Conservation (phyloP, 2,888 invertebrate genomes). For the Scrobipalpa costella region DNA sequence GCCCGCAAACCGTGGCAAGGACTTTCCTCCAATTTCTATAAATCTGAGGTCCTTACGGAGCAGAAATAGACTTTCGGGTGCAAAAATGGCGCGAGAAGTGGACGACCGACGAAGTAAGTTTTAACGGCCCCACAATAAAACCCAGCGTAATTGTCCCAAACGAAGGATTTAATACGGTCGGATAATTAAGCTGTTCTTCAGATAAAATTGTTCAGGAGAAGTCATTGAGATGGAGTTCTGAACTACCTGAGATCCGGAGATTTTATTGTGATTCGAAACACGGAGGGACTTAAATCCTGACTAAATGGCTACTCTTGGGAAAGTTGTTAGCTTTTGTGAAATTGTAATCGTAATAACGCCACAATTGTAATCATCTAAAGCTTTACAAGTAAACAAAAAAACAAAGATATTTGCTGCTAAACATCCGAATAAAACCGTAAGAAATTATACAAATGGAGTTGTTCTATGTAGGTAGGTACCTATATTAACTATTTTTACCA, state of each 20-base stretch:
- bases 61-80: constrained; percentile 13
- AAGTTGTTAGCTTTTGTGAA: constrained; percentile 4
- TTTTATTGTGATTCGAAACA: constrained; percentile 16
- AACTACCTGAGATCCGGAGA: not conserved
- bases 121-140: constrained; percentile 19
- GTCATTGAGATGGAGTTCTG: constrained; percentile 17
- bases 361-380: no score
- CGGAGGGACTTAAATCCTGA: not conserved
- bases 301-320: not conserved
- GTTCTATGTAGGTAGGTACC: no score
- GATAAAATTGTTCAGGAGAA: constrained; percentile 15
- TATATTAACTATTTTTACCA: no score
- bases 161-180: constrained; percentile 22
- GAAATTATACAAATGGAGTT: no score
- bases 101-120: not conserved
- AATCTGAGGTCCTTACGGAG: constrained; percentile 8
- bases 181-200: constrained; percentile 18
- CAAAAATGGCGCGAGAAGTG: constrained; percentile 10
- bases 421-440: no score
- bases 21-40: constrained; percentile 14
- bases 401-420: no score
- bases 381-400: no score
- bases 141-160: constrained; percentile 15
- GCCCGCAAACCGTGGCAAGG: not conserved
- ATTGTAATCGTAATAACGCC: not conserved